Evolutionary conservation across 2,113 vertebrate genomes (phyloP).

Genomic region (Periophthalmus modestus): DNA sequence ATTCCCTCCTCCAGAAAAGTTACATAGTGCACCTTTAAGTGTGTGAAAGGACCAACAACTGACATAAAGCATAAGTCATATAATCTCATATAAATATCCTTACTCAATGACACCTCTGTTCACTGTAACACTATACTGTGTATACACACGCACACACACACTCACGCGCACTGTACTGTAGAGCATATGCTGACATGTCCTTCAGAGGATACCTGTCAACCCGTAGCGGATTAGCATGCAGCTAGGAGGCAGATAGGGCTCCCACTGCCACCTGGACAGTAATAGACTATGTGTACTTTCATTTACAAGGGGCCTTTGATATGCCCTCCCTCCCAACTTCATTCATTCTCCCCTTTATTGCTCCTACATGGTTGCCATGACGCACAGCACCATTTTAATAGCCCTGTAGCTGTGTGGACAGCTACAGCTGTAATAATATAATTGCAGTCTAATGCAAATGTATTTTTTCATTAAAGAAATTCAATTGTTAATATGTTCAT

Average conservation of each 20-base stretch:
- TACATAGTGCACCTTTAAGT: too few relatives aligned
- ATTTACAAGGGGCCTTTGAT: conserved; percentile 53
- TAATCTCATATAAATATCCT: too few relatives aligned
- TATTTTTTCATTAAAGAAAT: not conserved
- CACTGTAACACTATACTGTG: too few relatives aligned
- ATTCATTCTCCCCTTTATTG: conserved; percentile 46
- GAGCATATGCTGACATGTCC: conserved; percentile 24
- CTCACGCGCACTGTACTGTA: not conserved
- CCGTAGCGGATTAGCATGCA: conserved; percentile 51
- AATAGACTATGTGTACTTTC: conserved; percentile 52
- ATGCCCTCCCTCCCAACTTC: conserved; percentile 2
- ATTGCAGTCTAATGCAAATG: not conserved
- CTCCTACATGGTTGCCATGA: conserved; percentile 32
- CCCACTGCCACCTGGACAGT: conserved; percentile 56
- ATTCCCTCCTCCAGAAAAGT: too few relatives aligned
- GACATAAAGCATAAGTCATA: too few relatives aligned
- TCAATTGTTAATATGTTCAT: too few relatives aligned
- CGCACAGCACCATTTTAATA: conserved; percentile 32
- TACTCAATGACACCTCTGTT: too few relatives aligned
- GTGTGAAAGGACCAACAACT: not conserved
- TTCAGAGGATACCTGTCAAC: conserved; percentile 63
- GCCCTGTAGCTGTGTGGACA: not conserved
- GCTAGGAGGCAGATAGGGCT: conserved; percentile 35
- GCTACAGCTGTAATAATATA: not conserved
- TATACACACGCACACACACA: not conserved